Conservation (phyloP, 2,888 invertebrate species). For the Onchidella celtica region DNA sequence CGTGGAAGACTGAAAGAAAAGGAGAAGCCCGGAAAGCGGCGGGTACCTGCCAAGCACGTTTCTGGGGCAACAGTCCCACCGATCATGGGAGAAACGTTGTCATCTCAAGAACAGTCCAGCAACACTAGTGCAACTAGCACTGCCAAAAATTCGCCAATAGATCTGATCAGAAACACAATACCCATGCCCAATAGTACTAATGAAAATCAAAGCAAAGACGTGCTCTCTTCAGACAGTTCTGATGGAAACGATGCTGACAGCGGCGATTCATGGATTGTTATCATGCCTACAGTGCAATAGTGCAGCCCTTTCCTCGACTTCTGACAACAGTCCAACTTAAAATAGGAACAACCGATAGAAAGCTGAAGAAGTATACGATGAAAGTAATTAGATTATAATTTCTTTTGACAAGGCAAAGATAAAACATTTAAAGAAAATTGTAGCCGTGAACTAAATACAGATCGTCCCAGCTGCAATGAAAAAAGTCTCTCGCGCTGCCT, state of each 20-base stretch:
- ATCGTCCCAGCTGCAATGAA: no score
- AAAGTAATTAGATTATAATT: no score
- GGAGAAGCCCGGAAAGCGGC: neutral
- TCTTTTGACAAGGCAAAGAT: no score
- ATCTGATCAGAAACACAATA: neutral
- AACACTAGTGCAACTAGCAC: neutral
- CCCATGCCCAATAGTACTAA: neutral
- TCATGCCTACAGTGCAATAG: conserved; percentile 2
- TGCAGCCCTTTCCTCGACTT: no score
- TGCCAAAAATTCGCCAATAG: neutral
- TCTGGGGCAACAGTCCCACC: neutral
- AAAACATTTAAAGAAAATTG: no score
- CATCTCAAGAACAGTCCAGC: neutral
- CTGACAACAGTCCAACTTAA: no score
- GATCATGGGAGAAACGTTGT: neutral
- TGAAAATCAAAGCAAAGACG: neutral
- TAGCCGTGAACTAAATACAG: no score
- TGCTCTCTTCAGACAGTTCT: neutral
- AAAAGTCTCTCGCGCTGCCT: no score
- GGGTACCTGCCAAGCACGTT: neutral
- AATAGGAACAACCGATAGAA: no score
- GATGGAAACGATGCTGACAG: neutral
- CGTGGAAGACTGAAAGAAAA: neutral
- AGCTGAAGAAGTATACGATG: no score
- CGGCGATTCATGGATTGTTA: conserved; percentile 30